Evolutionary conservation across 2,113 vertebrate genomes (phyloP), one percentile per base, ranked within the genome.

Genomic region (Corythoichthys haematopterus): DNA sequence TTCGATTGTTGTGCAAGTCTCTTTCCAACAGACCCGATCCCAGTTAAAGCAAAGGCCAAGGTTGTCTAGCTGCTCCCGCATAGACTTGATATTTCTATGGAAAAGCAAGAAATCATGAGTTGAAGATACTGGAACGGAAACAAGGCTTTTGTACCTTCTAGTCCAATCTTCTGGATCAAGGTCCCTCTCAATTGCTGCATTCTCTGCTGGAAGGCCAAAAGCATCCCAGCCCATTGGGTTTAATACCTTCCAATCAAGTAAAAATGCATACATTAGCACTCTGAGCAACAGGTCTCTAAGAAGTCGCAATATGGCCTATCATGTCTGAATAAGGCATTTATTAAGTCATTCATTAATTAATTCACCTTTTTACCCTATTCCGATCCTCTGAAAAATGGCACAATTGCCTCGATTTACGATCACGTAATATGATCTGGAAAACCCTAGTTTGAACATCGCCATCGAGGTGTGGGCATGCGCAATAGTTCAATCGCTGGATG

Each of bases 201-300:
- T 99, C 86, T 99, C 97, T 0, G 97, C 97, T 48, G 97, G 97
- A 40, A 99, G 91, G 20, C 97, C 97, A 67, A 99, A 99, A 0
- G 96, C 96, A 3, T 99, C 97, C 96, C 97, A 99, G 15, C 97
- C 97, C 94, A 99, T 98, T 1, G 97, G 97, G 86, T 98, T 96
- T 72, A 99, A 89, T 68, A 99, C 97, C 97, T 99, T 74, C 12
- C 6, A 62, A 69, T 15, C 46, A 4, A 77, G 0, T 16, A 1
- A 51, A 65, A 45, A 20, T 4, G 2, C 0, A 1, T 9, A 45
- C 8, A 55, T 55, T 55, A n/a, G 37, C 38, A 60, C 20, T 10
- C 3, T n/a, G 12, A 14, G 5, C 13, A 6, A 15, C 55, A 28
- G 9, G 55, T 57, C 47, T 16, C 20, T 28, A 28, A 28, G 20